phyloP scores from a whole-genome alignment of 2,888 invertebrate genomes.

The Ectropis crepuscularia region DNA sequence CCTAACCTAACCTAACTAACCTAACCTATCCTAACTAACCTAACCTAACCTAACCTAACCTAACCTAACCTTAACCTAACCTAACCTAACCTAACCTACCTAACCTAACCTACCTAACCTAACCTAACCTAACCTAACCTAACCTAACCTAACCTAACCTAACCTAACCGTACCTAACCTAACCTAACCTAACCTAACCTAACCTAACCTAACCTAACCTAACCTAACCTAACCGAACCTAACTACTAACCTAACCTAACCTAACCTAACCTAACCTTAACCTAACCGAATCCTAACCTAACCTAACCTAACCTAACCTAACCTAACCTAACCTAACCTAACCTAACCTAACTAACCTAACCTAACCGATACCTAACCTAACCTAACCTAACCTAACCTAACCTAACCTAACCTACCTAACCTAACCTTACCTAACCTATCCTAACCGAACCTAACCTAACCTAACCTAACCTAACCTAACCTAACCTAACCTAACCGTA shows the following conservation, averaged over 20 bases:
- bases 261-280: conserved; percentile 1
- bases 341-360: conserved; percentile 35
- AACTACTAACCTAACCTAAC: conserved; percentile 15
- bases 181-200: conserved; percentile 33
- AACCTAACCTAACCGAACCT: conserved; percentile 29
- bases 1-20: conserved; percentile 32
- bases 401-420: conserved; percentile 26
- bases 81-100: conserved; percentile 30
- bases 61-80: conserved; percentile 38
- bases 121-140: conserved; percentile 28
- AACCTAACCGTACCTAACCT: conserved; percentile 37
- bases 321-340: conserved; percentile 38
- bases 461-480: conserved; percentile 32
- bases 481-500: conserved; percentile 32
- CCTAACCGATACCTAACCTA: conserved; percentile 23
- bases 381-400: conserved; percentile 33
- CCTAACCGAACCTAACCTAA: conserved; percentile 38
- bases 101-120: conserved; percentile 17
- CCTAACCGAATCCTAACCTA: conserved; percentile 16
- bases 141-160: conserved; percentile 32
- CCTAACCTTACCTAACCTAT: conserved; percentile 16
- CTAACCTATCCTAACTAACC: conserved; percentile 37
- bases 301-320: conserved; percentile 35
- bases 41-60: conserved; percentile 42
- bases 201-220: conserved; percentile 18